Conservation (phyloP, 2,888 invertebrate genomes). For the Conchocele bisecta region DNA sequence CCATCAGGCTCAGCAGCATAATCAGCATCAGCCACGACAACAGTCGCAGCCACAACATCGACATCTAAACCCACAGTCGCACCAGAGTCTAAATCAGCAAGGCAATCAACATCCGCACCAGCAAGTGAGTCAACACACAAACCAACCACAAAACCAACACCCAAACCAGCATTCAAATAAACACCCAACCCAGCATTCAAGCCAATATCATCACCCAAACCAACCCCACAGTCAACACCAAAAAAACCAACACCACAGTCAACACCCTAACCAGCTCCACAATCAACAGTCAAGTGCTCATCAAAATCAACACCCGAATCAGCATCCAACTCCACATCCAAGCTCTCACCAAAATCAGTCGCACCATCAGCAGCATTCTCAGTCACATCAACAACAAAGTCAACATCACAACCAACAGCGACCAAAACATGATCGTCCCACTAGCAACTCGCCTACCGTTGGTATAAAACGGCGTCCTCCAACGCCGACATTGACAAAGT, state of each 20-base stretch:
- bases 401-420: too few species aligned
- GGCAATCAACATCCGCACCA: too few species aligned
- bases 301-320: too few species aligned
- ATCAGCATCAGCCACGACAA: conserved; percentile 35
- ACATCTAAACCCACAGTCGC: too few species aligned
- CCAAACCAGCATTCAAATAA: conserved; percentile 15
- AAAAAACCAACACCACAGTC: conserved; percentile 28
- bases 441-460: background rate
- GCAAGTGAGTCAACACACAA: too few species aligned
- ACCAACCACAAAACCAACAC: too few species aligned
- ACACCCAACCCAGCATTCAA: conserved; percentile 10
- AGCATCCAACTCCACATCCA: too few species aligned
- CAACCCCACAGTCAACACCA: conserved; percentile 12
- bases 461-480: background rate
- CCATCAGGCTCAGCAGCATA: conserved; percentile 18
- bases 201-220: conserved; percentile 1
- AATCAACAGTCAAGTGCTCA: too few species aligned
- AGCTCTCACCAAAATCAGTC: conserved; percentile 20
- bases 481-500: conserved; percentile 33
- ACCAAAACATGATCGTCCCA: background rate
- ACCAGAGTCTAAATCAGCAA: too few species aligned
- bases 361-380: conserved; percentile 9
- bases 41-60: conserved; percentile 20
- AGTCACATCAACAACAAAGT: background rate
- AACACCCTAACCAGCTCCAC: conserved; percentile 23